Evolutionary conservation across 2,797 vertebrate species (phyloP).

Genomic region (Xyrichtys novacula): DNA sequence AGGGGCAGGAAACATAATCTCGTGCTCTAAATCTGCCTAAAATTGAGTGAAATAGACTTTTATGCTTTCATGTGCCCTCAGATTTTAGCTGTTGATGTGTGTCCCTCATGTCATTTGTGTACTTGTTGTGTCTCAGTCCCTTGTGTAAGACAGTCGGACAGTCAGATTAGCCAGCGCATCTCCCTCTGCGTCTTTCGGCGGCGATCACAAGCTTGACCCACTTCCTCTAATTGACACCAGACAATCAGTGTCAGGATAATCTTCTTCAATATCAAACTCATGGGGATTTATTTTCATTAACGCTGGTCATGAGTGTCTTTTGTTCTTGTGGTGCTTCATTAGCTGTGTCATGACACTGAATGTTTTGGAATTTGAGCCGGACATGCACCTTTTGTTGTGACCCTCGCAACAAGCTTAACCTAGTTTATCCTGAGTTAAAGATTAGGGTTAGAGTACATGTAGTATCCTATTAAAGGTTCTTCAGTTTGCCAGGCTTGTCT

Average conservation of each 20-base stretch:
- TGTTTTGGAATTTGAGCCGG: background rate
- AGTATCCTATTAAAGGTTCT: slow-evolving; percentile 62
- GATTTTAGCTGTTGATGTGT: background rate
- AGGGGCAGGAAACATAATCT: too few species aligned
- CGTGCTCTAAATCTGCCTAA: background rate
- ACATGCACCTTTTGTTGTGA: slow-evolving; percentile 17
- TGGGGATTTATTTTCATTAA: slow-evolving; percentile 12
- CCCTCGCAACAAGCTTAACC: slow-evolving; percentile 60
- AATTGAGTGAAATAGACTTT: too few species aligned
- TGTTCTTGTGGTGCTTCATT: background rate
- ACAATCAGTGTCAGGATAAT: slow-evolving; percentile 17
- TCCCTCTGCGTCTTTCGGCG: slow-evolving; percentile 20
- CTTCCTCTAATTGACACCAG: slow-evolving; percentile 28
- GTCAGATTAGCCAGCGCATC: background rate
- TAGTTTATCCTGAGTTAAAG: slow-evolving; percentile 56
- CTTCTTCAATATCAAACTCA: background rate
- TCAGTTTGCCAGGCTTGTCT: slow-evolving; percentile 31
- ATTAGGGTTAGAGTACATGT: slow-evolving; percentile 74
- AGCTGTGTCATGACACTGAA: background rate
- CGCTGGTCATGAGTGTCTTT: background rate
- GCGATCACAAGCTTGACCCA: slow-evolving; percentile 40
- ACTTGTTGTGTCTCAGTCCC: slow-evolving; percentile 23
- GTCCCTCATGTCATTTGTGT: slow-evolving; percentile 9
- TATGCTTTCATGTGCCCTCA: slow-evolving; percentile 8
- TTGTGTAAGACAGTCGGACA: slow-evolving; percentile 28